A percentile compares a stretch with the other conserved stretches of the same genome.
Conservation (phyloP, 2,113 vertebrate genomes). For the Connochaetes taurinus region DNA sequence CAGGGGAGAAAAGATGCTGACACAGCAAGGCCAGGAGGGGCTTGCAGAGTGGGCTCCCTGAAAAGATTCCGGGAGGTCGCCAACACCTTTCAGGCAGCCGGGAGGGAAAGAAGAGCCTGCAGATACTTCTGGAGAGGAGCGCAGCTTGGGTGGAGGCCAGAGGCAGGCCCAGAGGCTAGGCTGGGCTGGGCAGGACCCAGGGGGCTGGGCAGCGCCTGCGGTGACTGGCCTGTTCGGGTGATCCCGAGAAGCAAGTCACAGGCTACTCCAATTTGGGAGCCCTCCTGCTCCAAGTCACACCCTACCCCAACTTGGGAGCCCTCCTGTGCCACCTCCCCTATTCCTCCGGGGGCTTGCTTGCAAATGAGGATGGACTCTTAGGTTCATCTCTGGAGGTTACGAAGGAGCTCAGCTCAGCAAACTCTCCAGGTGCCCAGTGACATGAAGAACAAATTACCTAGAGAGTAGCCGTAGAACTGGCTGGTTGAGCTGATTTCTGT, state of each 20-base stretch:
- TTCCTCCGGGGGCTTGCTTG: background rate
- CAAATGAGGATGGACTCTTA: background rate
- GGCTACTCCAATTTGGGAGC: background rate
- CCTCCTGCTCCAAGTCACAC: background rate
- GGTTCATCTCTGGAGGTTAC: background rate
- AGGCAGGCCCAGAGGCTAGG: background rate
- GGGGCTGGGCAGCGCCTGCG: fast-evolving
- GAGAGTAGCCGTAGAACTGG: background rate
- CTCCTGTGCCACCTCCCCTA: background rate
- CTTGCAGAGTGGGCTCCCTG: background rate
- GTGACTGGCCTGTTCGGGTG: background rate
- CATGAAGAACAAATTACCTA: background rate
- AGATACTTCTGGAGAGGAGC: background rate
- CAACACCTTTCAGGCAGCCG: background rate
- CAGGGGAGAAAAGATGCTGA: constrained; percentile 14
- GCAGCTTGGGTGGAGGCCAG: background rate
- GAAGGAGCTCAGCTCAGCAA: background rate
- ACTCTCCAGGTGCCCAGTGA: background rate
- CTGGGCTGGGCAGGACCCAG: background rate
- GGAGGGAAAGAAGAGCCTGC: background rate
- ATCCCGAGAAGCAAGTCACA: background rate
- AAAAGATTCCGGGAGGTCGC: constrained; percentile 12
- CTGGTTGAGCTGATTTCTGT: background rate
- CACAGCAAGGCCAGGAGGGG: background rate
- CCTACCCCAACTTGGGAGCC: background rate